Base-by-base conservation (phyloP, 92 coral and sea anemone species). In the Epizoanthus illoricatus region DNA sequence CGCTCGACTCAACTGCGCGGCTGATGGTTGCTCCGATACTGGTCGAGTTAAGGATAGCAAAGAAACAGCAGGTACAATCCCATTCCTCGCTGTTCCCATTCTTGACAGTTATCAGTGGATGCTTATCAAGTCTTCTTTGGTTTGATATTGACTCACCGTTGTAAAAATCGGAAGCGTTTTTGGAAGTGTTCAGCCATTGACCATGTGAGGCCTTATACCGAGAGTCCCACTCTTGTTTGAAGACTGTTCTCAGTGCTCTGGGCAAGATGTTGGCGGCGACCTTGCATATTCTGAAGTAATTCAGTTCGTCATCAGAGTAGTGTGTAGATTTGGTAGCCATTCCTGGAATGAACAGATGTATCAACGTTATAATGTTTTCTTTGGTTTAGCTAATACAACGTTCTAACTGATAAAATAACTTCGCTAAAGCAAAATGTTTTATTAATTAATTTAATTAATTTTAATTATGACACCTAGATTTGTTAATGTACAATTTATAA, bases 21-120 rank as follows among this genome's bases (percentile, higher is more conserved):
- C 65, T 76, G 19, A 67, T 56, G 43, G 49, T n/a, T 4, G 69
- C 5, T 20, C 89, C 89, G 39, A 86, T 72, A 1, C 74, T 61
- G 57, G 74, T 55, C 7, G 89, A 80, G 60, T 65, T 80, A 52
- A 86, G 85, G 7, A 86, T 74, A 3, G 81, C 85, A 55, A 71
- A 80, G 66, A 86, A 86, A 18, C 72, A 41, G 10, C 57, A 21
- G 7, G 84, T 85, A 40, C 88, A 85, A 49, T 85, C 88, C 88
- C 84, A 85, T 52, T 76, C 71, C 56, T 66, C 64, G 21, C 55
- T 67, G 58, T 85, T 69, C 17, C 88, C 88, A 12, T 47, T 65
- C 28, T 24, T 20, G 8, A 65, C 61, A 16, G 7, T 47, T 17
- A 56, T 33, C 18, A 87, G 47, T 7, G 28, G 41, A n/a, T 56